These are phyloP conservation scores for Zosterops lateralis DNA, from an alignment of 2,113 vertebrate species.

Conservation along the genomic window DNA sequence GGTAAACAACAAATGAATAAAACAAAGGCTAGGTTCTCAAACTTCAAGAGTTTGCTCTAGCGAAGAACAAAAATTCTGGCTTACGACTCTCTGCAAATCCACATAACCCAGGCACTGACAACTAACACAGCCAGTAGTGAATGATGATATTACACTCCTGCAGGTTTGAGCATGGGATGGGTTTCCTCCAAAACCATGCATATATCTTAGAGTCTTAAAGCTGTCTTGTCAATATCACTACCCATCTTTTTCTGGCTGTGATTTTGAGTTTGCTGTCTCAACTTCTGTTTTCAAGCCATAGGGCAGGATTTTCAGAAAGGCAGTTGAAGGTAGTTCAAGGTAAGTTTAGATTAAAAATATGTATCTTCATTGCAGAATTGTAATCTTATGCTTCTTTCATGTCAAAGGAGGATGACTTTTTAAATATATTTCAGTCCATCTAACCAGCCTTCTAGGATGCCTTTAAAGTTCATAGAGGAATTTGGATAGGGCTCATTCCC, in stretches of 20 bases:
- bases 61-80: background rate
- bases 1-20: background rate
- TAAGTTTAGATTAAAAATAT: background rate
- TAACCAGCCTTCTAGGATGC: background rate
- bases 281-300: background rate
- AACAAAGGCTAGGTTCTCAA: background rate
- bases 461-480: background rate
- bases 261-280: background rate
- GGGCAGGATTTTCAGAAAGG: background rate
- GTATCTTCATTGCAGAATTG: background rate
- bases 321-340: background rate
- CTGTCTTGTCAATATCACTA: background rate
- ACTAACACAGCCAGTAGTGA: background rate
- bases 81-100: background rate
- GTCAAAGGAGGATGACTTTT: background rate
- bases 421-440: background rate
- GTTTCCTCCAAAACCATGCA: background rate
- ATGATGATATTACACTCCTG: background rate
- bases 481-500: background rate
- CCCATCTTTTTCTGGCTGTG: background rate
- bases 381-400: background rate
- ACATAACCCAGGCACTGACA: background rate
- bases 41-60: background rate
- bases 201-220: background rate
- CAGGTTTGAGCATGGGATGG: background rate